A percentile compares a stretch with the other conserved stretches of the same genome.
Evolutionary conservation across 1,140 invertebrate genomes (phyloP).

Genomic region (Drosophila varians): DNA sequence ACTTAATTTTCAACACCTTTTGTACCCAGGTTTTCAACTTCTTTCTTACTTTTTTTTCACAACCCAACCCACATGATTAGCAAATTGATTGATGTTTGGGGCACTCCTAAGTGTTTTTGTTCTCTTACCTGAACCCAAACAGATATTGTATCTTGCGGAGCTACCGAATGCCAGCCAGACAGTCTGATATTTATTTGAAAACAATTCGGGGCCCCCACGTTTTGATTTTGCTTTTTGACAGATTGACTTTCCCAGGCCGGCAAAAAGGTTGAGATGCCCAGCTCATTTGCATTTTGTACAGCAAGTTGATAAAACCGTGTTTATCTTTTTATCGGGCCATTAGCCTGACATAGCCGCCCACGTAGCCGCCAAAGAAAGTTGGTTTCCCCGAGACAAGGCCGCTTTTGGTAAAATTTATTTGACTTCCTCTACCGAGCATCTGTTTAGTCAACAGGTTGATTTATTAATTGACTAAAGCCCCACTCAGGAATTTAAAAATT

Average conservation of each 20-base stretch:
- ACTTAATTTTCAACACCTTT: constrained; percentile 24
- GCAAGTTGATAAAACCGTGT: constrained; percentile 33
- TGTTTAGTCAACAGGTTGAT: constrained; percentile 45
- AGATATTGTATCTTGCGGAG: constrained; percentile 43
- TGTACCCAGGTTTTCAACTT: constrained; percentile 6
- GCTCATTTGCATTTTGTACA: constrained; percentile 51
- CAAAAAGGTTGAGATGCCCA: constrained; percentile 38
- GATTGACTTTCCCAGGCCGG: constrained; percentile 36
- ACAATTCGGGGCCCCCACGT: constrained; percentile 23
- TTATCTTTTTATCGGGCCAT: constrained; percentile 48
- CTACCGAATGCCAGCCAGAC: constrained; percentile 49
- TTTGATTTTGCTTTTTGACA: constrained; percentile 23
- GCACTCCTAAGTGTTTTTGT: constrained; percentile 63
- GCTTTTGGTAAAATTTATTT: constrained; percentile 46
- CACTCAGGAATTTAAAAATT: constrained; percentile 20
- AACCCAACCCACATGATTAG: constrained; percentile 61
- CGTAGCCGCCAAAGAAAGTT: constrained; percentile 23
- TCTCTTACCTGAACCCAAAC: constrained; percentile 32
- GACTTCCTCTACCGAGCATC: constrained; percentile 18
- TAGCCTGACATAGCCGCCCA: constrained; percentile 50
- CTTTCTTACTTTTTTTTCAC: constrained; percentile 2
- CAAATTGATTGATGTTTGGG: constrained; percentile 72
- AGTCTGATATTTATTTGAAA: constrained; percentile 6
- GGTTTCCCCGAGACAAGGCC: constrained; percentile 15
- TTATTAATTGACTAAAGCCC: constrained; percentile 55